phyloP scores from a whole-genome alignment of 2,888 invertebrate species.

The Melanchra persicariae region DNA sequence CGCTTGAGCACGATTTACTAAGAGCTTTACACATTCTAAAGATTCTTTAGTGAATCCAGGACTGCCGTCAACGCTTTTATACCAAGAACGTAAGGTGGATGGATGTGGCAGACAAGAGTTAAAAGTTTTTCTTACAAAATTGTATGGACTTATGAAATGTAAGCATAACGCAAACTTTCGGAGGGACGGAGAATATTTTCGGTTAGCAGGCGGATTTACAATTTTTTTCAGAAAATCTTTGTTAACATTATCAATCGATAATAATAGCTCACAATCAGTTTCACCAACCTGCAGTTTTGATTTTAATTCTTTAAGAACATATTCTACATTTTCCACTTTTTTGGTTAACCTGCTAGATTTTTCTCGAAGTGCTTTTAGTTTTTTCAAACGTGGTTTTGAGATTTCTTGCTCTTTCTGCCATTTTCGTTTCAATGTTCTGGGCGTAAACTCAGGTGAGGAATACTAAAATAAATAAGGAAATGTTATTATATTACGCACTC shows the following conservation, averaged over 20 bases:
- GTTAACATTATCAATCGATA: neutral
- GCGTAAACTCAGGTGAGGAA: neutral
- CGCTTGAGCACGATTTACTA: conserved; percentile 1
- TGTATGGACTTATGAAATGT: neutral
- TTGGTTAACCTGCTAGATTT: too few species aligned
- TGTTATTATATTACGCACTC: neutral
- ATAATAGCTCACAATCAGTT: neutral
- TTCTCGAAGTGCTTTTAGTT: too few species aligned
- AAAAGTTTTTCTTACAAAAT: neutral
- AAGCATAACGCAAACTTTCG: neutral
- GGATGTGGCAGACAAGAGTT: conserved; percentile 5
- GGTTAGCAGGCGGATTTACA: neutral
- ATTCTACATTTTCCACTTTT: too few species aligned
- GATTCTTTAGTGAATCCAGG: conserved; percentile 3
- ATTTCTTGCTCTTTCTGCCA: conserved; percentile 1
- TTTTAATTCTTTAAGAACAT: neutral
- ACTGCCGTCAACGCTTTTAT: conserved; percentile 2
- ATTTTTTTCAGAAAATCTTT: conserved; percentile 1
- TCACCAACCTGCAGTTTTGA: conserved; percentile 4
- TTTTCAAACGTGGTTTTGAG: neutral
- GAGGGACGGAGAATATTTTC: conserved; percentile 4
- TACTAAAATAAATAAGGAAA: neutral
- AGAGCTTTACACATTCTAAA: conserved; percentile 5
- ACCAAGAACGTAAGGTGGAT: conserved; percentile 11
- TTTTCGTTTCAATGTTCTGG: conserved; percentile 3